Conservation (phyloP, 2,888 invertebrate genomes). For the Agrotis puta region DNA sequence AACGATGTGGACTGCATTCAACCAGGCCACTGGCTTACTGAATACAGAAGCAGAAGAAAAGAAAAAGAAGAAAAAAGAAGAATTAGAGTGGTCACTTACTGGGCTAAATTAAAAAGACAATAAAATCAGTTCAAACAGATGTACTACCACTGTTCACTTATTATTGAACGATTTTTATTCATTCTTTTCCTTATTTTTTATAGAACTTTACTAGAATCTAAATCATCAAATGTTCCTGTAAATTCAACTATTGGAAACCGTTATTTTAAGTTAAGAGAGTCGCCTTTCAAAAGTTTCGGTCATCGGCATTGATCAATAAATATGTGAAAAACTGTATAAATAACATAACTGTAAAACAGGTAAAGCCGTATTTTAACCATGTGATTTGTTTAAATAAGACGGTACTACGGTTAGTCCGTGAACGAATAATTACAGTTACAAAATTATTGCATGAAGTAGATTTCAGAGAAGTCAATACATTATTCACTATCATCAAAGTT, state of each 20-base stretch:
- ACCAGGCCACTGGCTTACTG: constrained; percentile 14
- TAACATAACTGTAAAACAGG: not conserved
- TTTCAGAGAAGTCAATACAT: not conserved
- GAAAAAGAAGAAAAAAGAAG: too few relatives aligned
- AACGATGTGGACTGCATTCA: constrained; percentile 6
- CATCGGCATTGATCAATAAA: constrained; percentile 29
- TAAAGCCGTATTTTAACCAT: constrained; percentile 7
- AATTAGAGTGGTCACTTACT: not conserved
- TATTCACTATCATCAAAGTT: not conserved
- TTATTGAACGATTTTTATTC: not conserved
- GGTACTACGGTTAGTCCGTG: not conserved
- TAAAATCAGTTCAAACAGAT: not conserved
- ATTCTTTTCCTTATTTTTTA: not conserved
- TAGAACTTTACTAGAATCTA: too few relatives aligned
- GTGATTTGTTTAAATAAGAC: not conserved
- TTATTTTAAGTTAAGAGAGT: constrained; percentile 8
- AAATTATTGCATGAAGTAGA: not conserved
- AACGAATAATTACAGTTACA: not conserved
- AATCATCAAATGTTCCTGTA: too few relatives aligned
- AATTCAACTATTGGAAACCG: not conserved
- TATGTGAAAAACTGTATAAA: not conserved
- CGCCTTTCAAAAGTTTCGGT: constrained; percentile 10
- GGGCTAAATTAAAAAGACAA: not conserved
- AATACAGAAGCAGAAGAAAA: too few relatives aligned
- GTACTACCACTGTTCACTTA: not conserved